Base-by-base conservation (phyloP, 2,113 vertebrate species). In the Apaloderma vittatum region DNA sequence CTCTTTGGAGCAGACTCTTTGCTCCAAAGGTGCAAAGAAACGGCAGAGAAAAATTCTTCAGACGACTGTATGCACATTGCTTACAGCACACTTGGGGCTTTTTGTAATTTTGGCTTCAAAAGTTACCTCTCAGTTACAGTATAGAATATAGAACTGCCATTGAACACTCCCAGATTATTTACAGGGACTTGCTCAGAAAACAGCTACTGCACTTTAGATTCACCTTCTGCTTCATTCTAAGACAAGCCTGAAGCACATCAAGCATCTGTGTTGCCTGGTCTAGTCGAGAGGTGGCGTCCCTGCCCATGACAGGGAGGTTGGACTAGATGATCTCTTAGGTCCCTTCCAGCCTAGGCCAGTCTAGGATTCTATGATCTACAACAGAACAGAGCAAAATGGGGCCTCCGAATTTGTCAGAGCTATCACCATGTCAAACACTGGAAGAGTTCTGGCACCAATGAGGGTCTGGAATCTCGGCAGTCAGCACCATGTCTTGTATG, bases 31-130 rank as follows among this genome's bases (percentile, higher is more conserved):
- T 88, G 29, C 37, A 27, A 8, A 18, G 17, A 58, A 79, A 66
- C 40, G 26, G 17, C 71, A 88, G 21, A 78, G 55, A 11, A 84
- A 68, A 51, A 36, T 21, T 72, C 62, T 74, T 62, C 63, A 83
- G n/a, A 62, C 0, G 2, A 51, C 14, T 67, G 32, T 11, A 18
- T 9, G 9, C 34, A 9, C 1, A 4, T n/a, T 58, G 21, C 40
- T 92, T 65, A 52, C 9, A 43, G 45, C 17, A 90, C 49, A 76
- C 24, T 43, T 3, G 0, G 36, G 29, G 15, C 15, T 67, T 92
- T 80, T 34, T 75, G 37, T 72, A 78, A 65, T 65, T 68, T 72
- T 57, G 66, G 36, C 54, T 65, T 89, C 24, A 49, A 4, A 74
- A 74, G 20, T 40, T 84, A 77, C n/a, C 26, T 32, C 34, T 65